Percentiles rank a stretch among this genome's conserved stretches.
Conservation (phyloP, 1,140 invertebrate species). For the Drosophila bifasciata region DNA sequence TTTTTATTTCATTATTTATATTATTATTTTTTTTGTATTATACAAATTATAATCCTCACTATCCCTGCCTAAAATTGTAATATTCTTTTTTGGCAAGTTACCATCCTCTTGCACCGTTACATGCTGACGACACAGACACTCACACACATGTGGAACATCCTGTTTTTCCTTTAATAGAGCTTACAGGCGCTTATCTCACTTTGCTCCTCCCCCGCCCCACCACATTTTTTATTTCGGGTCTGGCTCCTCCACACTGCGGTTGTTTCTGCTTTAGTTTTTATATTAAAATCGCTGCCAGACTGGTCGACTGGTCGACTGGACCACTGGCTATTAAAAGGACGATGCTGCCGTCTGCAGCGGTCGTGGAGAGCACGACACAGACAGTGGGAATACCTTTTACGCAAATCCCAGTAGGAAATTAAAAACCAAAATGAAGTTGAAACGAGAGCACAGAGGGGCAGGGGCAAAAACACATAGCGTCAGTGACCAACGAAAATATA, state of each 20-base stretch:
- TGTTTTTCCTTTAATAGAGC: slow-evolving; percentile 57
- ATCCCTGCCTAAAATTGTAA: too few relatives aligned
- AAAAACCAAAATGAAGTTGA: slow-evolving; percentile 79
- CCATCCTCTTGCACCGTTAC: not conserved
- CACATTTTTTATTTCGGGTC: slow-evolving; percentile 34
- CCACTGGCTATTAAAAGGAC: slow-evolving; percentile 62
- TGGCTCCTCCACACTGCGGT: slow-evolving; percentile 49
- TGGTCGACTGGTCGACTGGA: slow-evolving; percentile 43
- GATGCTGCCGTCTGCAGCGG: slow-evolving; percentile 50
- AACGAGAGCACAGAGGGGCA: slow-evolving; percentile 35
- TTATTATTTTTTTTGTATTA: not conserved
- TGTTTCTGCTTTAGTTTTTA: slow-evolving; percentile 70
- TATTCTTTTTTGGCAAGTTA: too few relatives aligned
- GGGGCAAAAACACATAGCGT: slow-evolving; percentile 8
- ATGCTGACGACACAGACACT: not conserved
- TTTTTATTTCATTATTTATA: not conserved
- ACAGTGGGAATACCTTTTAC: slow-evolving; percentile 62
- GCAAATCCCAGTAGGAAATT: slow-evolving; percentile 80
- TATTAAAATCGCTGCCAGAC: slow-evolving; percentile 74
- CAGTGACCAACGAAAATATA: slow-evolving; percentile 53
- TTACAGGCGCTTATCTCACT: slow-evolving; percentile 76
- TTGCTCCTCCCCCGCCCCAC: slow-evolving; percentile 24
- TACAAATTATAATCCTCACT: too few relatives aligned
- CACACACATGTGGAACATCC: slow-evolving; percentile 10
- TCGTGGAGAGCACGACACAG: slow-evolving; percentile 6